Conservation (phyloP, 2,113 vertebrate genomes). For the Xenopus borealis region DNA sequence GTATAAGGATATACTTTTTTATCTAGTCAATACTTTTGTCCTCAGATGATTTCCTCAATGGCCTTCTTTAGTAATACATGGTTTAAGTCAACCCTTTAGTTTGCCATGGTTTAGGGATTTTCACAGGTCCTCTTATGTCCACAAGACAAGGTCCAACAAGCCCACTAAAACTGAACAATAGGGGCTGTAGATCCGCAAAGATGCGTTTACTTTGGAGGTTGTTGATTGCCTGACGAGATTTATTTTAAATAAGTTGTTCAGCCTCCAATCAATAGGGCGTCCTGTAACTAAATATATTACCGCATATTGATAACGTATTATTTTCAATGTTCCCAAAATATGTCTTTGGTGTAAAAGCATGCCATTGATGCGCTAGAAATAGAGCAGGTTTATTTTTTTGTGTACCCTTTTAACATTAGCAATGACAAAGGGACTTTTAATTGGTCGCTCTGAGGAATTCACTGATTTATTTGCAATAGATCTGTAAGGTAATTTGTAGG, state of each 20-base stretch:
- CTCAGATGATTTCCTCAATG: too few relatives aligned
- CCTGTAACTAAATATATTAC: slow-evolving; percentile 2
- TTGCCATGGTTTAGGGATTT: too few relatives aligned
- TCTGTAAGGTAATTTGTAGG: too few relatives aligned
- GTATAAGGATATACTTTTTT: too few relatives aligned
- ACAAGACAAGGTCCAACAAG: too few relatives aligned
- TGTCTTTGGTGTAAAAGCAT: background rate
- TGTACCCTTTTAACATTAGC: background rate
- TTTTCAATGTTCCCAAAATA: background rate
- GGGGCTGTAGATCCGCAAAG: background rate
- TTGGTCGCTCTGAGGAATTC: background rate
- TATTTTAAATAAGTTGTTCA: slow-evolving; percentile 20
- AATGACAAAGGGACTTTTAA: background rate
- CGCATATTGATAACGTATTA: background rate
- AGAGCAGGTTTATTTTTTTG: background rate
- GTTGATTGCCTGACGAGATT: background rate
- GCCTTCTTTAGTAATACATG: too few relatives aligned
- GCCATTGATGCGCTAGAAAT: background rate
- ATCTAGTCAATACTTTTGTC: too few relatives aligned
- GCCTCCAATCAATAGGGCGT: slow-evolving; percentile 40
- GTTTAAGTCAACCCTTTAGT: too few relatives aligned
- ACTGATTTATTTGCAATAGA: too few relatives aligned
- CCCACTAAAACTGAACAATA: background rate
- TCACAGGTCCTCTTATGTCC: too few relatives aligned
- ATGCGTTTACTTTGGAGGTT: slow-evolving; percentile 10